A percentile compares a stretch with the other conserved stretches of the same genome.
Evolutionary conservation across 2,113 vertebrate genomes (phyloP).

Genomic region (Trachemys scripta): DNA sequence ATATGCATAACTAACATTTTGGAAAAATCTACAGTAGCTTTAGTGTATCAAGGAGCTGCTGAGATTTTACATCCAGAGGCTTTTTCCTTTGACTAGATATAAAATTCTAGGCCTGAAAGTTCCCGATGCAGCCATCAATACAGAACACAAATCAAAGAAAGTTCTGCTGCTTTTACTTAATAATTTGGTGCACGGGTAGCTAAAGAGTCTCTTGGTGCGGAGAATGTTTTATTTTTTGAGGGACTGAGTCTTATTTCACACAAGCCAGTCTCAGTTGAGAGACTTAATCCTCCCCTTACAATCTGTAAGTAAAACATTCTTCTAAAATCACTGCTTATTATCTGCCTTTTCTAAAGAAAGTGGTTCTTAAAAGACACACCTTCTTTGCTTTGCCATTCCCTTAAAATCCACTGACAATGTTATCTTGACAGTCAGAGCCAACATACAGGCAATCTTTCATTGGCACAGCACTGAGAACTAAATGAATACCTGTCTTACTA

Average conservation of each 20-base stretch:
- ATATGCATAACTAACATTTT: background rate
- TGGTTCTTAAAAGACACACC: background rate
- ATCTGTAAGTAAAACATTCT: conserved; percentile 40
- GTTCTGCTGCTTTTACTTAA: background rate
- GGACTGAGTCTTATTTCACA: conserved; percentile 32
- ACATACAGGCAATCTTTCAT: background rate
- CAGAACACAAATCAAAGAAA: background rate
- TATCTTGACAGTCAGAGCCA: background rate
- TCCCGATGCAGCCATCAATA: background rate
- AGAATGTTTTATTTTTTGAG: background rate
- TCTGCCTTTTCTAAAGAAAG: conserved; percentile 42
- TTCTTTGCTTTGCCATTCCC: conserved; percentile 1
- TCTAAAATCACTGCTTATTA: conserved; percentile 6
- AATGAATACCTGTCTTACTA: background rate
- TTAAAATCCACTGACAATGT: conserved; percentile 15
- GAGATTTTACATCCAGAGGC: background rate
- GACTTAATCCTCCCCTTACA: conserved; percentile 39
- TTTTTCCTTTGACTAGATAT: background rate
- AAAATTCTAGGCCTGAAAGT: background rate
- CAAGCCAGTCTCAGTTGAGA: conserved; percentile 10
- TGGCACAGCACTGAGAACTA: rapidly evolving
- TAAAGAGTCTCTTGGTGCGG: background rate
- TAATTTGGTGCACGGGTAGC: background rate
- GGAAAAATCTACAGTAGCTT: background rate
- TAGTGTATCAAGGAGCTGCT: background rate